Evolutionary conservation across 2,797 vertebrate genomes (phyloP).

Genomic region (Manis crassicaudata): DNA sequence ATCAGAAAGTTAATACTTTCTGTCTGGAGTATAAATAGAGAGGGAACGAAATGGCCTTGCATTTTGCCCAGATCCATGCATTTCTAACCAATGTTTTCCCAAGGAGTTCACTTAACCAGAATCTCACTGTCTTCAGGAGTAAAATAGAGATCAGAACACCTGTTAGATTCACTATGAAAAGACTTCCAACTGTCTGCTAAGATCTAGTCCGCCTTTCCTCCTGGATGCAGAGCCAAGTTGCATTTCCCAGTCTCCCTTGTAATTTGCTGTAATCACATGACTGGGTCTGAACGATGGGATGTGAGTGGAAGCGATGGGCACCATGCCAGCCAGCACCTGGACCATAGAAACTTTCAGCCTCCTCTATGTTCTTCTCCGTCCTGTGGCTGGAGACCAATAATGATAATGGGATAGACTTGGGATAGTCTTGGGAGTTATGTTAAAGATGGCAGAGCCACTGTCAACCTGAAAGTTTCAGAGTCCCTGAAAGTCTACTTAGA

Average conservation of each 20-base stretch:
- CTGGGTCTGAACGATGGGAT: neutral
- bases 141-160: neutral
- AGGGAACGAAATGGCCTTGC: neutral
- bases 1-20: neutral
- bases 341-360: neutral
- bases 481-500: neutral
- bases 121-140: neutral
- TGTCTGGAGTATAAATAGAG: neutral
- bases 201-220: neutral
- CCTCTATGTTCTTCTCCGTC: neutral
- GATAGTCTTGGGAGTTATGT: neutral
- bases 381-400: neutral
- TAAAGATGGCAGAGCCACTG: neutral
- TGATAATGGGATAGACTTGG: neutral
- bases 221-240: neutral
- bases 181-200: neutral
- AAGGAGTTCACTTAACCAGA: neutral
- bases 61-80: neutral
- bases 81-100: neutral
- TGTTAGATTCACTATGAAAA: neutral
- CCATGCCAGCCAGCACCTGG: neutral
- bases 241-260: neutral
- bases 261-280: neutral
- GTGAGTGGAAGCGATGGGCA: neutral
- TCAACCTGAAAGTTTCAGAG: neutral